A percentile compares a stretch with the other conserved stretches of the same genome.
Evolutionary conservation across 2,888 invertebrate genomes (phyloP).

Genomic region (Pherbina coryleti): DNA sequence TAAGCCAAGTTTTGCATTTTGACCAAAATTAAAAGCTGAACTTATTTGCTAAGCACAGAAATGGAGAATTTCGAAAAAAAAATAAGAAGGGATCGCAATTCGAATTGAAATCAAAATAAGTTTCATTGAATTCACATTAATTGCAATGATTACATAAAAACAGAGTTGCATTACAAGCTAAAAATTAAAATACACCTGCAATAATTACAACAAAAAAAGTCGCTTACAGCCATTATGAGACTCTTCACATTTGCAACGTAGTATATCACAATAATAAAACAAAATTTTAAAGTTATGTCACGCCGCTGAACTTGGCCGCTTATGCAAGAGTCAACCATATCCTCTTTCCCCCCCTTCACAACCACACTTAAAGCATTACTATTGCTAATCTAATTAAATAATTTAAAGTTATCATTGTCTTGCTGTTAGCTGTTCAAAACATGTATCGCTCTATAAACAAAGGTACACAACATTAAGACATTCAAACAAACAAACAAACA

Average conservation of each 20-base stretch:
- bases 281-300: constrained; percentile 1
- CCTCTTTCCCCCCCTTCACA: neutral
- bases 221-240: neutral
- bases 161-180: neutral
- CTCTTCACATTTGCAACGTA: neutral
- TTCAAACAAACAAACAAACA: neutral
- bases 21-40: no score
- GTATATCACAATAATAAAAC: neutral
- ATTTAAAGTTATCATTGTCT: no score
- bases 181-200: neutral
- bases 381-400: constrained; percentile 14
- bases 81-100: no score
- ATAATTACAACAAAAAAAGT: neutral
- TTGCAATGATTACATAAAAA: neutral
- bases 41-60: no score
- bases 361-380: neutral
- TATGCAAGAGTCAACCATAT: neutral
- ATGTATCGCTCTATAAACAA: no score
- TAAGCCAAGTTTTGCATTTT: no score
- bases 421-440: no score
- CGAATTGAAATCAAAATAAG: no score
- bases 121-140: no score
- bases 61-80: no score
- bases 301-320: neutral
- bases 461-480: neutral